phyloP scores from a whole-genome alignment of 2,113 vertebrate species.

The Seriola dumerili region DNA sequence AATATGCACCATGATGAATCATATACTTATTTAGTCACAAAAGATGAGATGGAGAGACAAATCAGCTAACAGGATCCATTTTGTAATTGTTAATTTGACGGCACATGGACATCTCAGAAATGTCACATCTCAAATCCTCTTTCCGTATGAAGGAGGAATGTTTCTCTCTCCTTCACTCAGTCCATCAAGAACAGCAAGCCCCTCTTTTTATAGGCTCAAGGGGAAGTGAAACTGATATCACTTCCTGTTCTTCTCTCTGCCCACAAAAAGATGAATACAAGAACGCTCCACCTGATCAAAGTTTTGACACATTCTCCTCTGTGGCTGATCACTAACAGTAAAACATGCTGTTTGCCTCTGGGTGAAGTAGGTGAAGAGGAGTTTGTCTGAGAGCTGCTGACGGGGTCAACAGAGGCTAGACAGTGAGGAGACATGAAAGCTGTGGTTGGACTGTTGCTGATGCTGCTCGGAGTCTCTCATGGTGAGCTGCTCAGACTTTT shows the following conservation, averaged over 20 bases:
- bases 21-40: too few relatives aligned
- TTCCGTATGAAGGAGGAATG: background rate
- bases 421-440: conserved; percentile 16
- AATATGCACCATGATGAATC: too few relatives aligned
- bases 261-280: conserved; percentile 6
- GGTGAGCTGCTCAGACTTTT: conserved; percentile 25
- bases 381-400: background rate
- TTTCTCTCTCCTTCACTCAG: background rate
- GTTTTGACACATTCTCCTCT: background rate
- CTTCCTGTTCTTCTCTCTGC: conserved; percentile 14
- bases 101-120: background rate
- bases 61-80: too few relatives aligned
- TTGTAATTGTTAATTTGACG: background rate
- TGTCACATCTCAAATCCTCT: background rate
- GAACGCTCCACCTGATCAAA: background rate
- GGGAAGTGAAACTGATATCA: conserved; percentile 18
- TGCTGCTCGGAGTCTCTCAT: background rate
- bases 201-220: background rate
- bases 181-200: background rate
- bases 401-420: background rate
- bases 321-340: background rate
- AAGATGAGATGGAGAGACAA: too few relatives aligned
- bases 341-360: background rate
- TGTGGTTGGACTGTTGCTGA: conserved; percentile 26
- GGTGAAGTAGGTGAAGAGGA: background rate